phyloP scores from a whole-genome alignment of 2,888 invertebrate genomes.

The Cheilosia vernalis region DNA sequence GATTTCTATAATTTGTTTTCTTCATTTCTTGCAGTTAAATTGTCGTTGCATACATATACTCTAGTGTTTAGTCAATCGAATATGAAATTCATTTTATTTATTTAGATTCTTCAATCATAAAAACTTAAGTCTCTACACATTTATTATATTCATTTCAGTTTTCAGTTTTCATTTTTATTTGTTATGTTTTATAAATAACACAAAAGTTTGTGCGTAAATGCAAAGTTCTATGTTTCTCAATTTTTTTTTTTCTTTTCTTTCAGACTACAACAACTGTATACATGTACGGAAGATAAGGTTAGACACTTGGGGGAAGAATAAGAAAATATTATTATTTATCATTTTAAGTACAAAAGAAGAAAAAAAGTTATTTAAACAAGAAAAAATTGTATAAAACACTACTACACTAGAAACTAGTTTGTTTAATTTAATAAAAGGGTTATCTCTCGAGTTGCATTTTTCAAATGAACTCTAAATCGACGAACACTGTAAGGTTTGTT shows the following conservation, averaged over 20 bases:
- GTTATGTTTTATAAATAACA: slow-evolving; percentile 32
- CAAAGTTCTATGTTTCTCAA: slow-evolving; percentile 55
- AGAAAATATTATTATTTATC: slow-evolving; percentile 40
- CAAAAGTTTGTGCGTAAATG: slow-evolving; percentile 67
- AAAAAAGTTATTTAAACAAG: slow-evolving; percentile 3
- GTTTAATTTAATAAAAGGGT: slow-evolving; percentile 34
- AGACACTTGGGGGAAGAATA: slow-evolving; percentile 66
- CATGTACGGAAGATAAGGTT: slow-evolving; percentile 61
- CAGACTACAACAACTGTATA: slow-evolving; percentile 69
- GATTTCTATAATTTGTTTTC: slow-evolving; percentile 15
- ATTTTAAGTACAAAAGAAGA: slow-evolving; percentile 65
- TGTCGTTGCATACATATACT: slow-evolving; percentile 51
- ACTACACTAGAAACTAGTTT: slow-evolving; percentile 50
- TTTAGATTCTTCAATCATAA: slow-evolving; percentile 15
- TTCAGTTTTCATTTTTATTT: neutral
- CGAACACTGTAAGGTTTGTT: slow-evolving; percentile 4
- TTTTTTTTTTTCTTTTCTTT: slow-evolving; percentile 14
- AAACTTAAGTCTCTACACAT: slow-evolving; percentile 62
- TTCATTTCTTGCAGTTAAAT: slow-evolving; percentile 35
- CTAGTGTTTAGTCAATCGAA: slow-evolving; percentile 52
- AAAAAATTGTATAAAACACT: slow-evolving; percentile 24
- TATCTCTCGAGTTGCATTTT: slow-evolving; percentile 21
- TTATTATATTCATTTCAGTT: slow-evolving; percentile 43
- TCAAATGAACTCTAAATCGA: slow-evolving; percentile 16
- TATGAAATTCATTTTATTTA: slow-evolving; percentile 37